Conservation (phyloP, 2,888 invertebrate genomes). For the Anthoptus insignis region DNA sequence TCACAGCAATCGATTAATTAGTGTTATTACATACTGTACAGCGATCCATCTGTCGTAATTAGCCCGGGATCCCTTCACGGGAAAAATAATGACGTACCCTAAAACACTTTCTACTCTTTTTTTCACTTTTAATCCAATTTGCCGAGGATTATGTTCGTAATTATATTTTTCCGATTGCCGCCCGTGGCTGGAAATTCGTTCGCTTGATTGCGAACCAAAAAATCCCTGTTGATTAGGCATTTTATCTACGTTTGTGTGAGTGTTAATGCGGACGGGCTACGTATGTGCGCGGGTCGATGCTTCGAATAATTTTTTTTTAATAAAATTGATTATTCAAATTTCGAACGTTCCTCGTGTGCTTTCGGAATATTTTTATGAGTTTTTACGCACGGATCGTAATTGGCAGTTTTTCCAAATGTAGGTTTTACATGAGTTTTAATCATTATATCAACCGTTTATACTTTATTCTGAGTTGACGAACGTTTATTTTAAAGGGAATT, state of each 20-base stretch:
- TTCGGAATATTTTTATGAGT: constrained; percentile 15
- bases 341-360: constrained; percentile 24
- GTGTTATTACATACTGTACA: constrained; percentile 81
- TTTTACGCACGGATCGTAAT: constrained; percentile 33
- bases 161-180: constrained; percentile 87
- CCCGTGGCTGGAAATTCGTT: constrained; percentile 72
- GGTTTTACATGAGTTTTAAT: constrained; percentile 6
- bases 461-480: not conserved
- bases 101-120: constrained; percentile 84
- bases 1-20: constrained; percentile 82
- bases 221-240: constrained; percentile 81
- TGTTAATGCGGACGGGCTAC: constrained; percentile 37
- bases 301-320: constrained; percentile 29
- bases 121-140: constrained; percentile 87
- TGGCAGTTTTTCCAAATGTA: constrained; percentile 25
- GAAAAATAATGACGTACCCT: constrained; percentile 86
- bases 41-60: constrained; percentile 86
- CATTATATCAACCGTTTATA: not conserved
- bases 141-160: constrained; percentile 86
- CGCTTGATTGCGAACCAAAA: constrained; percentile 79
- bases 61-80: constrained; percentile 78
- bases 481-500: not conserved
- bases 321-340: constrained; percentile 36
- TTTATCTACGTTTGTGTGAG: constrained; percentile 66
- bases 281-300: constrained; percentile 29